Percentiles rank a stretch among this genome's conserved stretches.
Conservation (phyloP, 1,140 invertebrate genomes). For the Portunus trituberculatus region DNA sequence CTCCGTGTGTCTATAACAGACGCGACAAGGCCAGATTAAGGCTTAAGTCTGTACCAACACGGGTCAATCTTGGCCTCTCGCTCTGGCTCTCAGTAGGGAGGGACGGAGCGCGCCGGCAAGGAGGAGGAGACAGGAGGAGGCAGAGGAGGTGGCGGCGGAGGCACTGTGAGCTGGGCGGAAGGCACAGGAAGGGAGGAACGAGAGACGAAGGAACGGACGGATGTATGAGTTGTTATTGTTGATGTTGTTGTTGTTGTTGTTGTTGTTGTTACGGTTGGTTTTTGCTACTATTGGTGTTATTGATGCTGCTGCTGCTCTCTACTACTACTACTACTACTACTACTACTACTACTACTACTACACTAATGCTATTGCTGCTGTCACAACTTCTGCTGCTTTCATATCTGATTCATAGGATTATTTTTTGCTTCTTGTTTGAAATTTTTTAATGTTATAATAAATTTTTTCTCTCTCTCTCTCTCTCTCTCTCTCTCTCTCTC, state of each 20-base stretch:
- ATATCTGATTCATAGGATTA: neutral
- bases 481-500: neutral
- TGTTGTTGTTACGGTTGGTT: neutral
- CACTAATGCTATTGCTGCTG: neutral
- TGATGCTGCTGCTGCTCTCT: neutral
- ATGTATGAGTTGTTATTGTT: neutral
- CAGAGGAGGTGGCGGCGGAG: neutral
- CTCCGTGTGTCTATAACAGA: conserved; percentile 16
- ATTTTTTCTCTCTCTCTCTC: neutral
- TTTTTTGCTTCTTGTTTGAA: neutral
- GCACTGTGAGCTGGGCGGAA: neutral
- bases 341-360: neutral
- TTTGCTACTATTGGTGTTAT: neutral
- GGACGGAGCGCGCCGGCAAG: neutral
- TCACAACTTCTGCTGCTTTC: neutral
- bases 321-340: neutral
- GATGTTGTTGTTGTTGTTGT: neutral
- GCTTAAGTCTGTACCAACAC: conserved; percentile 20
- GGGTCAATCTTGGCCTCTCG: neutral
- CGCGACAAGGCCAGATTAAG: conserved; percentile 18
- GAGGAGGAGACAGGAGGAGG: neutral
- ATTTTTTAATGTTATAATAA: neutral
- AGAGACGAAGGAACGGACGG: neutral
- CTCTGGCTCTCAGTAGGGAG: neutral
- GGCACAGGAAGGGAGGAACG: neutral